Evolutionary conservation across 2,113 vertebrate genomes (phyloP).

Genomic region (Sprattus sprattus): DNA sequence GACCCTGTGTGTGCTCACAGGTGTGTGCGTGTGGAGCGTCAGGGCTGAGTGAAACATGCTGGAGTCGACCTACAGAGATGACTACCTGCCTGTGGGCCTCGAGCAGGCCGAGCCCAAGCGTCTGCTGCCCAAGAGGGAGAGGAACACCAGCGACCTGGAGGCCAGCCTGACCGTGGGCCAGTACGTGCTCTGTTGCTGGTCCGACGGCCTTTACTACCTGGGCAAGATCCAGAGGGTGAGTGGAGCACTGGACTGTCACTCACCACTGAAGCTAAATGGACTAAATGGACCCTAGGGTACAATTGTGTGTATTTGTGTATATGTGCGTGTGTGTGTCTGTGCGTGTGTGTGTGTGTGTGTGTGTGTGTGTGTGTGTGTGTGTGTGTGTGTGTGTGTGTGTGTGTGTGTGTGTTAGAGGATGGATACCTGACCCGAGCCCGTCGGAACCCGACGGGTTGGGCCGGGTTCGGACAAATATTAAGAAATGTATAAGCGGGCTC

Average conservation of each 20-base stretch:
- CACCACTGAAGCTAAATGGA: too few species aligned
- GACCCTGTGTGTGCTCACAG: too few species aligned
- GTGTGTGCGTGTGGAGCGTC: slow-evolving; percentile 22
- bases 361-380: background rate
- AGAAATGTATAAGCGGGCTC: too few species aligned
- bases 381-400: too few species aligned
- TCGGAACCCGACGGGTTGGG: too few species aligned
- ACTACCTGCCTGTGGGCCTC: slow-evolving; percentile 53
- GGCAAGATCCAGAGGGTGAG: slow-evolving; percentile 93
- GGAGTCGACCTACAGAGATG: slow-evolving; percentile 61
- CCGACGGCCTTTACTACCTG: slow-evolving; percentile 92
- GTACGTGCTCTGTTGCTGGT: slow-evolving; percentile 94
- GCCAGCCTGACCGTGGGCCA: slow-evolving; percentile 82
- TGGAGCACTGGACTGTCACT: background rate
- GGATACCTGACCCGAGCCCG: too few species aligned
- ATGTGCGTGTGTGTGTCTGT: background rate
- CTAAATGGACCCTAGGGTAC: too few species aligned
- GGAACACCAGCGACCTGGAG: slow-evolving; percentile 72
- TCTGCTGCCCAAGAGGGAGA: slow-evolving; percentile 54
- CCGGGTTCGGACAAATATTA: too few species aligned
- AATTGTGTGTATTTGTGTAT: too few species aligned
- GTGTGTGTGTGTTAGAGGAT: too few species aligned
- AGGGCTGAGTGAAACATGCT: slow-evolving; percentile 70
- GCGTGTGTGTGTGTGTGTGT: background rate
- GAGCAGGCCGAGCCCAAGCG: slow-evolving; percentile 57